Conservation (phyloP, 2,888 invertebrate genomes). For the Macrosoma leucophasiata region DNA sequence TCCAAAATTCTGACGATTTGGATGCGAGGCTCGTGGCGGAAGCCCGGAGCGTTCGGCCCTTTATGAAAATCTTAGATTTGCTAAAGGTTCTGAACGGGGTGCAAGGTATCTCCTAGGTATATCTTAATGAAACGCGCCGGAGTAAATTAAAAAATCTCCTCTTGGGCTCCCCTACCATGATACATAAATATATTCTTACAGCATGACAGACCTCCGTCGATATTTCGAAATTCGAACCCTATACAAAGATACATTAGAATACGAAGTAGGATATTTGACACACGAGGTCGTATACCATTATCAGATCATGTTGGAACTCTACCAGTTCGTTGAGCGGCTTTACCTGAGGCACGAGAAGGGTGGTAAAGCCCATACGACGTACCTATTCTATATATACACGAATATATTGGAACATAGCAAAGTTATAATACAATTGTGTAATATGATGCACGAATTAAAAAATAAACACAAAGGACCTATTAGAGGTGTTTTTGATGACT, state of each 20-base stretch:
- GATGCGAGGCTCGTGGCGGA: no score
- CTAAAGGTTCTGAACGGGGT: no score
- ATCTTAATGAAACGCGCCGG: no score
- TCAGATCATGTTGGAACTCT: conserved; percentile 37
- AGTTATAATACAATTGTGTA: conserved; percentile 34
- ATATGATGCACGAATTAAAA: conserved; percentile 39
- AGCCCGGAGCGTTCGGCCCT: no score
- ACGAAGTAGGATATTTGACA: conserved; percentile 38
- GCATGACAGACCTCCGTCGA: conserved; percentile 23
- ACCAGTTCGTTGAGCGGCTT: conserved; percentile 24
- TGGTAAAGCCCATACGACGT: conserved; percentile 16
- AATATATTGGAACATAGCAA: conserved; percentile 30
- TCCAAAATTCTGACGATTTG: no score
- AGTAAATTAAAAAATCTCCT: no score
- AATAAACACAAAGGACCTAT: conserved; percentile 23
- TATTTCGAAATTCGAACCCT: conserved; percentile 27
- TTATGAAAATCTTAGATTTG: no score
- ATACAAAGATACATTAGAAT: conserved; percentile 31
- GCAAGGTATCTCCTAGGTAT: no score
- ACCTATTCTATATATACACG: conserved; percentile 36
- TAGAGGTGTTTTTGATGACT: conserved; percentile 14
- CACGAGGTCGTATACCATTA: conserved; percentile 37
- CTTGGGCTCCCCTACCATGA: no score
- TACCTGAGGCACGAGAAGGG: conserved; percentile 4
- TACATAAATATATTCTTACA: conserved; percentile 27